phyloP scores from a whole-genome alignment of 2,113 vertebrate species.

The Phalacrocorax aristotelis region DNA sequence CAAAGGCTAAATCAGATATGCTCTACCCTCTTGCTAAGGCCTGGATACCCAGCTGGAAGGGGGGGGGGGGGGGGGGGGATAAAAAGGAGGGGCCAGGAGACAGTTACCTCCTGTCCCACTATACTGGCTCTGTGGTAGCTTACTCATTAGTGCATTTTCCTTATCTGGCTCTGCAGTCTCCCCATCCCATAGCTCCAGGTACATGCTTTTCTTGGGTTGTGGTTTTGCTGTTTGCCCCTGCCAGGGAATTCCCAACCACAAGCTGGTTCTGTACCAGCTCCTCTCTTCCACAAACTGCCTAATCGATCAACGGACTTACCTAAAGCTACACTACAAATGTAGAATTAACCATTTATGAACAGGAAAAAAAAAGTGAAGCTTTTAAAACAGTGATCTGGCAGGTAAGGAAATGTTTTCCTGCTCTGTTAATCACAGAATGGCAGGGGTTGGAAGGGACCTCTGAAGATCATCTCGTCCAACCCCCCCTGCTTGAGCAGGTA shows the following conservation, averaged over 20 bases:
- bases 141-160: neutral
- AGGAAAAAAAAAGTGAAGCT: neutral
- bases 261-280: neutral
- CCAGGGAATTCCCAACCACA: neutral
- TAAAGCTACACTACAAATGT: neutral
- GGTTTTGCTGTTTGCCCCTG: neutral
- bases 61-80: no score
- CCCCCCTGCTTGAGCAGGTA: no score
- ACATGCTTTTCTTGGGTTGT: neutral
- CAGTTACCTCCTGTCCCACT: neutral
- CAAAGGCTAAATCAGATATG: neutral
- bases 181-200: neutral
- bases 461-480: no score
- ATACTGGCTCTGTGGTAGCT: neutral
- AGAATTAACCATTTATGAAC: neutral
- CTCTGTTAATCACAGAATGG: neutral
- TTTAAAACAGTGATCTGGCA: neutral
- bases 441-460: no score
- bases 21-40: neutral
- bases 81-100: neutral
- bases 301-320: neutral
- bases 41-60: neutral
- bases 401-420: neutral
- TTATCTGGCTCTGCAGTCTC: neutral
- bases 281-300: neutral